Evolutionary conservation across 37 sponge, comb jelly and placozoan species (phyloP).

Genomic region (Cliona cf. orientalis): DNA sequence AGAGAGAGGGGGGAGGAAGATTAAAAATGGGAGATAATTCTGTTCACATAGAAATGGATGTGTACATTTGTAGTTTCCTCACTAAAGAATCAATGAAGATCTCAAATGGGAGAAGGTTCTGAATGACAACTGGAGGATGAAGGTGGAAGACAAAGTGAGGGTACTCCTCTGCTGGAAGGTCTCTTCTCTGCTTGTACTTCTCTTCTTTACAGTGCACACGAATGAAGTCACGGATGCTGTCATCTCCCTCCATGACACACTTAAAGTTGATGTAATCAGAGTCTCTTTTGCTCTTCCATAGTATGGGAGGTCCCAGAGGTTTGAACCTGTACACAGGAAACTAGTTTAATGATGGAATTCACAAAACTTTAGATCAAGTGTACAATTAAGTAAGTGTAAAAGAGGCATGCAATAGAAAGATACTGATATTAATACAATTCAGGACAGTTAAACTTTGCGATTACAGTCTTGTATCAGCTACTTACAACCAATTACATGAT

Average conservation of each 20-base stretch:
- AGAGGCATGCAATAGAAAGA: too few species aligned
- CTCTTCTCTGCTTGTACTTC: slow-evolving; percentile 41
- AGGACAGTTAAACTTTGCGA: too few species aligned
- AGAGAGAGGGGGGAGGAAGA: too few species aligned
- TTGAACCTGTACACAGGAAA: not conserved
- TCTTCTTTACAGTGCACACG: slow-evolving; percentile 42
- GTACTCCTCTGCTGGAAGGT: slow-evolving; percentile 22
- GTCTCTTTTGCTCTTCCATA: slow-evolving; percentile 22
- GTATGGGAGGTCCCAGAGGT: not conserved
- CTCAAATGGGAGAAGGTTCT: slow-evolving; percentile 70
- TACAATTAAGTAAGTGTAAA: too few species aligned
- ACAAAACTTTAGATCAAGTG: too few species aligned
- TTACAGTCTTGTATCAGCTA: too few species aligned
- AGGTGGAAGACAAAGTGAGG: slow-evolving; percentile 78
- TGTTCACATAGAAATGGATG: not conserved
- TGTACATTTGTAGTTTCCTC: not conserved
- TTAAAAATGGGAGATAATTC: too few species aligned
- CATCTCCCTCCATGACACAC: slow-evolving; percentile 20
- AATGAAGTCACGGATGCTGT: slow-evolving; percentile 7
- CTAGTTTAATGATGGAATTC: too few species aligned
- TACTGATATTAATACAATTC: too few species aligned
- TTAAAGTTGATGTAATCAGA: slow-evolving; percentile 13
- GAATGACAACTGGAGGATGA: slow-evolving; percentile 68
- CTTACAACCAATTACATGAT: too few species aligned
- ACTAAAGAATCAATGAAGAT: slow-evolving; percentile 25